A percentile compares a stretch with the other conserved stretches of the same genome.
These are phyloP conservation scores for Seriola aureovittata DNA, from an alignment of 2,113 vertebrate species.

Conservation along the genomic window DNA sequence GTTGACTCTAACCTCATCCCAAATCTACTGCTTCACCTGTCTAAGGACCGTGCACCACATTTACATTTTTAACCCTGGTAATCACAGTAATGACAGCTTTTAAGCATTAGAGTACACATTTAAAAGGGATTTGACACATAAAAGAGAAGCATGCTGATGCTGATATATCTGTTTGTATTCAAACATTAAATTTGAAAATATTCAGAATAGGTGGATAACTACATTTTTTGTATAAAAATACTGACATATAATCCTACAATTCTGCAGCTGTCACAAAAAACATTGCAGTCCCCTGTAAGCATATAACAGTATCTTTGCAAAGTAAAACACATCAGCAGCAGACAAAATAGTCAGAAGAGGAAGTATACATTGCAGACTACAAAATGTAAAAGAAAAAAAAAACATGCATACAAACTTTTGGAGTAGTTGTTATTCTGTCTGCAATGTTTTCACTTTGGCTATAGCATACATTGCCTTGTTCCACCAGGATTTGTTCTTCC, in stretches of 20 bases:
- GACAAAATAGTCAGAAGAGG: background rate
- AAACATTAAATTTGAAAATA: background rate
- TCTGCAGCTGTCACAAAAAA: background rate
- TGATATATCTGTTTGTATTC: background rate
- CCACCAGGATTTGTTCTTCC: conserved; percentile 78
- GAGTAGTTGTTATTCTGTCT: conserved; percentile 69
- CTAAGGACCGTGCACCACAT: background rate
- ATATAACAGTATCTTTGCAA: background rate
- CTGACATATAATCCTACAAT: background rate
- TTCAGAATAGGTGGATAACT: background rate
- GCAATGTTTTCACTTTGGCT: conserved; percentile 60
- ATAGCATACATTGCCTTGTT: conserved; percentile 64
- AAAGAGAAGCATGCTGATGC: background rate
- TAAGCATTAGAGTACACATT: background rate
- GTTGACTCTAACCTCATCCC: background rate
- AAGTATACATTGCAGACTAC: conserved; percentile 1
- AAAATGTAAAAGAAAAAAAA: conserved; percentile 1
- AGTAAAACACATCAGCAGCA: conserved; percentile 5
- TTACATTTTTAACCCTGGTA: conserved; percentile 1
- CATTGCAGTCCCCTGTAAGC: background rate
- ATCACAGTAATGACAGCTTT: background rate
- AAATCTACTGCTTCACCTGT: conserved; percentile 1
- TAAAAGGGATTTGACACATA: background rate
- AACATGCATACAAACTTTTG: conserved; percentile 56
- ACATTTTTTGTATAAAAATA: background rate